Percentiles rank a stretch among this genome's conserved stretches.
Evolutionary conservation across 2,888 invertebrate species (phyloP).

Genomic region (Polia nebulosa): DNA sequence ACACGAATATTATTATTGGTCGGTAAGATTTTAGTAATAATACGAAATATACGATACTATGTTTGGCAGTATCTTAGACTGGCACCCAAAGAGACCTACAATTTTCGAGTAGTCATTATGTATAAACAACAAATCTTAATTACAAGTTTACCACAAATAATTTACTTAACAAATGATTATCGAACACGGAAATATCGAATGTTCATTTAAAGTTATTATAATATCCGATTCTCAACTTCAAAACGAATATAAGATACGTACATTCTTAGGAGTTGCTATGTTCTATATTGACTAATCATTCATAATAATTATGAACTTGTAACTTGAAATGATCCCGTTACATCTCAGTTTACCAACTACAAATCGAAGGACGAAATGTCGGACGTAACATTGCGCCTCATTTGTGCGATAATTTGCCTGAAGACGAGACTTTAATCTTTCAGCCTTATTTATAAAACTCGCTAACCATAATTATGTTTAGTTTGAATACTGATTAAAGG

Average conservation of each 20-base stretch:
- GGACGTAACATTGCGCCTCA: conserved; percentile 55
- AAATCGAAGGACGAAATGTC: conserved; percentile 60
- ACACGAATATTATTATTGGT: conserved; percentile 64
- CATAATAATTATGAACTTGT: neutral
- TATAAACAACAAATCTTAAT: conserved; percentile 50
- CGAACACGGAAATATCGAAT: conserved; percentile 28
- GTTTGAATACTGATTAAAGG: no score
- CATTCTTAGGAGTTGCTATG: conserved; percentile 31
- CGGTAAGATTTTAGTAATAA: conserved; percentile 58
- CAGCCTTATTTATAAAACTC: no score
- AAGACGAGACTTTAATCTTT: conserved; percentile 12
- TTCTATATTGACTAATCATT: conserved; percentile 14
- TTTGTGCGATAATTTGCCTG: conserved; percentile 33
- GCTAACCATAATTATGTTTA: no score
- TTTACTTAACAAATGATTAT: conserved; percentile 26
- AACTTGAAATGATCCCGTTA: conserved; percentile 10
- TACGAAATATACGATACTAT: conserved; percentile 54
- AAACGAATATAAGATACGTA: conserved; percentile 28
- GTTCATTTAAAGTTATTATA: conserved; percentile 28
- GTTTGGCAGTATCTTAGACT: conserved; percentile 63
- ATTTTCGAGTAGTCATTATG: conserved; percentile 38
- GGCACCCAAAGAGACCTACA: conserved; percentile 56
- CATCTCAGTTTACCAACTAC: conserved; percentile 34
- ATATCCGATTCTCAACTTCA: conserved; percentile 12
- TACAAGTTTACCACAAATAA: conserved; percentile 47